Conservation (phyloP, 2,888 invertebrate species). For the Amphiduros pacificus region DNA sequence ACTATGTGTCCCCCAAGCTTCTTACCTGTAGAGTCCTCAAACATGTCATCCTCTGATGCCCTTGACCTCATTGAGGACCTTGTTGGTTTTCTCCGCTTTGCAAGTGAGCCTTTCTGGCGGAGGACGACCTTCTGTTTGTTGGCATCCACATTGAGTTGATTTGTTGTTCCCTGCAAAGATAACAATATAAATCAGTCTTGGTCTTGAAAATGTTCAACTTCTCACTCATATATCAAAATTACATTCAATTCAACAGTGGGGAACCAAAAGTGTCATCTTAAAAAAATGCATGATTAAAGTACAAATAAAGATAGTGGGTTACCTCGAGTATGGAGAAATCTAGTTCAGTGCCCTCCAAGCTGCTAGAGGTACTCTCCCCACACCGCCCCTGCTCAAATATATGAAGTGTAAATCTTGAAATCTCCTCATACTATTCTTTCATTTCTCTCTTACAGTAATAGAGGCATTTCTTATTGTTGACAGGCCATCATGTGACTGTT, state of each 20-base stretch:
- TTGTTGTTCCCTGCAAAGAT: conserved; percentile 30
- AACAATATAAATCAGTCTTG: background rate
- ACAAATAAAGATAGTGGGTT: background rate
- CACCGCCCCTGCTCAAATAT: too few relatives aligned
- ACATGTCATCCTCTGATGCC: conserved; percentile 29
- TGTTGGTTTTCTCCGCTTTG: conserved; percentile 36
- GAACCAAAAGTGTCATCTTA: too few relatives aligned
- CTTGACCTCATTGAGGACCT: conserved; percentile 34
- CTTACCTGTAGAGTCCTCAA: conserved; percentile 37
- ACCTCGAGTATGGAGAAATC: conserved; percentile 10
- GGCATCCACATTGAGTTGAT: conserved; percentile 37
- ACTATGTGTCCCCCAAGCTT: too few relatives aligned
- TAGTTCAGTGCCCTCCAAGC: conserved; percentile 4
- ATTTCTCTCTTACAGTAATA: too few relatives aligned
- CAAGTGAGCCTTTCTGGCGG: conserved; percentile 40
- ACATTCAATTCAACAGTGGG: background rate
- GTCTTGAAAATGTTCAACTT: background rate
- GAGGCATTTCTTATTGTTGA: too few relatives aligned
- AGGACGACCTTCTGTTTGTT: conserved; percentile 38
- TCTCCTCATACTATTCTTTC: too few relatives aligned
- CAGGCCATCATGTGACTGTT: too few relatives aligned
- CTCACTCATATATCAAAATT: background rate
- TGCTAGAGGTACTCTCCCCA: too few relatives aligned
- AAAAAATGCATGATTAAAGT: too few relatives aligned
- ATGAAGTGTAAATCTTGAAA: too few relatives aligned